phyloP scores from a whole-genome alignment of 2,113 vertebrate genomes.

The Antechinus stuartii region DNA sequence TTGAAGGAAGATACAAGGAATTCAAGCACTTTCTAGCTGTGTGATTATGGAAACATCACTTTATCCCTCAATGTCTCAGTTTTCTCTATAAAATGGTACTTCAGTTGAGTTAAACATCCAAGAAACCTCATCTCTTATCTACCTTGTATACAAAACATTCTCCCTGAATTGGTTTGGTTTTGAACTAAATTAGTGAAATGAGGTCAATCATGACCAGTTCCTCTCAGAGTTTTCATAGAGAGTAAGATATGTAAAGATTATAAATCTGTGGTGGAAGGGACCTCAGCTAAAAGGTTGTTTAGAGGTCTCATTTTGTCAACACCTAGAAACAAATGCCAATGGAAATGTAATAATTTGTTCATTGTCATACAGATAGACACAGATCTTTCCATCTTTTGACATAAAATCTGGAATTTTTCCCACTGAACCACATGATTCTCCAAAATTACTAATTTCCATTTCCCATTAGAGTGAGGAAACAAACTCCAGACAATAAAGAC shows the following conservation, averaged over 20 bases:
- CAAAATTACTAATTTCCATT: too few species aligned
- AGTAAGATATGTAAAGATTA: neutral
- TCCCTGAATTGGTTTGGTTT: neutral
- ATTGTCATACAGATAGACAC: neutral
- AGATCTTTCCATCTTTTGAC: neutral
- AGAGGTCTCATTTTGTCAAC: accelerated
- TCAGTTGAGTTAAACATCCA: neutral
- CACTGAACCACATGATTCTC: too few species aligned
- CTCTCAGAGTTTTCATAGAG: neutral
- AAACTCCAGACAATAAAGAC: too few species aligned
- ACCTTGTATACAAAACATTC: neutral
- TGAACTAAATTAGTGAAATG: neutral
- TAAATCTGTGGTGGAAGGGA: neutral
- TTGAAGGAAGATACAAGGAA: neutral
- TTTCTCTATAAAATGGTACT: neutral
- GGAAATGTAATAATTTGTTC: neutral
- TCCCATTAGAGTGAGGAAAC: too few species aligned
- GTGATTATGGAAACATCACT: neutral
- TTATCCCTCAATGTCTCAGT: neutral
- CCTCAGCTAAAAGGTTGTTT: neutral
- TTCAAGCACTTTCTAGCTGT: neutral
- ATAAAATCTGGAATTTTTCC: too few species aligned
- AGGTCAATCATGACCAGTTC: neutral
- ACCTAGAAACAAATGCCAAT: neutral
- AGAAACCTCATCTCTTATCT: neutral